Evolutionary conservation across 1,140 invertebrate genomes (phyloP), one percentile per base, ranked within the genome.

Genomic region (Zaprionus inermis): DNA sequence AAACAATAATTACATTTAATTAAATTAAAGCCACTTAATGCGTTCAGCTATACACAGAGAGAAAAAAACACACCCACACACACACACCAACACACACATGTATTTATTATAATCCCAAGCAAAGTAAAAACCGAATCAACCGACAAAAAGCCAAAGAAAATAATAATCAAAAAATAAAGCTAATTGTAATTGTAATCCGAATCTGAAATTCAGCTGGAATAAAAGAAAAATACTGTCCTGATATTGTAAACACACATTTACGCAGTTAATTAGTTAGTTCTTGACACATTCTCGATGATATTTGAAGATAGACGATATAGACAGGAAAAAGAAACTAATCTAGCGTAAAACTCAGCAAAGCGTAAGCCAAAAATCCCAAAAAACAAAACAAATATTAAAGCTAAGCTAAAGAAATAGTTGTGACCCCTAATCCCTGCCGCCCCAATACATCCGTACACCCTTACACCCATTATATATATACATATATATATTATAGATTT

Each of bases 71-170:
- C n/a, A 70, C 79, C 51, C 52, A 58, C 63, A 67, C 65, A 79
- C 68, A 76, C 52, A 72, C 30, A 61, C 32, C 63, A 32, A 65
- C 57, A 67, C 12, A 66, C 49, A 66, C 18, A 58, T 76, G 86
- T 88, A 82, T 86, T 86, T 82, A 88, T 88, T 74, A 16, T 44
- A 89, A 79, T 76, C 74, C 70, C 52, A 73, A 68, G 22, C 59
- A 76, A 60, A 68, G 64, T 49, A 65, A 82, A 81, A 69, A 58
- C 69, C 20, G 36, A 38, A 69, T 28, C 60, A 81, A 61, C 68
- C 73, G 60, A 70, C 78, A 89, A 79, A 81, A 89, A 86, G 83
- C 82, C 82, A 86, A 86, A 86, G 82, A 86, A 76, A 75, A 88
- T 79, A 77, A 75, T 78, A 76, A 79, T 72, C 44, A 78, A 81